Evolutionary conservation across 2,888 invertebrate species (phyloP).

Genomic region (Drosophila emarginata): DNA sequence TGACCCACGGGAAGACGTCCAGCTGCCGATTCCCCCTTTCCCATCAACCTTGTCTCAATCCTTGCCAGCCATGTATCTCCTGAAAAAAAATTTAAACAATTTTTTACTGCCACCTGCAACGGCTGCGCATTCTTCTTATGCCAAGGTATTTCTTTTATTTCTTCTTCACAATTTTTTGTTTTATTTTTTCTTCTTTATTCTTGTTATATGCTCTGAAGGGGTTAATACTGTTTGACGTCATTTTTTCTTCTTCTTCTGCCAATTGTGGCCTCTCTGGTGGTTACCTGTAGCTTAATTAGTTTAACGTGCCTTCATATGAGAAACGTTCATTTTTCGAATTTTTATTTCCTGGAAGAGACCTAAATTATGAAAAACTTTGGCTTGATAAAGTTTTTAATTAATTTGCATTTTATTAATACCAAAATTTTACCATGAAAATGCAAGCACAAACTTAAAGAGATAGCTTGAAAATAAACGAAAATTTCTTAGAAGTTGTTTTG

Average conservation of each 20-base stretch:
- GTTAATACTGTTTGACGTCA: neutral
- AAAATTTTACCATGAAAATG: neutral
- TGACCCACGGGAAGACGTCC: conserved; percentile 29
- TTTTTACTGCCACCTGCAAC: conserved; percentile 75
- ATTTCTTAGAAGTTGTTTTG: too few relatives aligned
- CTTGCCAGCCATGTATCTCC: conserved; percentile 8
- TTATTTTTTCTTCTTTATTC: neutral
- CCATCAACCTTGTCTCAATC: neutral
- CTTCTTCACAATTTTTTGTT: conserved; percentile 46
- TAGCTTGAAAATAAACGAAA: neutral
- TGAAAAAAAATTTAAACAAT: conserved; percentile 64
- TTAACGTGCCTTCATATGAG: conserved; percentile 42
- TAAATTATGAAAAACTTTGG: neutral
- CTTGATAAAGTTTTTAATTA: conserved; percentile 6
- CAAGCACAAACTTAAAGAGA: neutral
- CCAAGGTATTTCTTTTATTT: conserved; percentile 42
- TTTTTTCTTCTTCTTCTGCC: neutral
- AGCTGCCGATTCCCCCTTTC: neutral
- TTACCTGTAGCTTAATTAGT: conserved; percentile 52
- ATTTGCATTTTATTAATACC: conserved; percentile 18
- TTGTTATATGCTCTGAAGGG: neutral
- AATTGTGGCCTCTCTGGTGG: conserved; percentile 1
- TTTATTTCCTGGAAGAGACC: conserved; percentile 18
- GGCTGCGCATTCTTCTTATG: conserved; percentile 54
- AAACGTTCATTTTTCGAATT: conserved; percentile 31